A percentile compares a stretch with the other conserved stretches of the same genome.
These are phyloP conservation scores for Trichosurus vulpecula DNA, from an alignment of 2,797 vertebrate genomes.

Conservation along the genomic window DNA sequence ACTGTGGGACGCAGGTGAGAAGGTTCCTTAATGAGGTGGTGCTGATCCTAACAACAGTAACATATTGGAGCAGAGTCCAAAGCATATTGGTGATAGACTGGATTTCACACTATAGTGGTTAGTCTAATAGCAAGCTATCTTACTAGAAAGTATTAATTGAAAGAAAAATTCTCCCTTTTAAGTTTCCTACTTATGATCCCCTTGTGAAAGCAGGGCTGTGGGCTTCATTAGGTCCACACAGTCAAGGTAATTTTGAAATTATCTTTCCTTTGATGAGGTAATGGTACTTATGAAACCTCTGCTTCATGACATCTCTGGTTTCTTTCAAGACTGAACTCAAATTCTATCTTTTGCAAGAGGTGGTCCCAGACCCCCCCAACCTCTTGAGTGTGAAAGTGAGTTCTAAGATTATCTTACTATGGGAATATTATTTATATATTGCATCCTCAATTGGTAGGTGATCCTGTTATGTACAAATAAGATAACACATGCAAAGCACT, in stretches of 20 bases:
- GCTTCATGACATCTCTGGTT: slow-evolving; percentile 7
- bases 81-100: background rate
- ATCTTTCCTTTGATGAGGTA: background rate
- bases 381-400: background rate
- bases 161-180: background rate
- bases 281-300: background rate
- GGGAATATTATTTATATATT: background rate
- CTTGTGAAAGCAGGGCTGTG: background rate
- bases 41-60: background rate
- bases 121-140: background rate
- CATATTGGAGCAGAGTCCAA: background rate
- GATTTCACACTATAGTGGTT: background rate
- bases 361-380: background rate
- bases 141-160: slow-evolving; percentile 1
- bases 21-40: background rate
- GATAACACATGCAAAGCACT: background rate
- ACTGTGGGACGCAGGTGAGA: background rate
- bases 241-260: background rate
- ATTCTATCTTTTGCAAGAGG: background rate
- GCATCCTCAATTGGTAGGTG: background rate
- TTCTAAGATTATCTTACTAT: background rate
- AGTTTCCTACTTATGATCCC: background rate
- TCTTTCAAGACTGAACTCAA: slow-evolving; percentile 12
- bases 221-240: background rate
- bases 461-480: background rate